phyloP scores from a whole-genome alignment of 2,797 vertebrate species.

The Sebastes diaconus region DNA sequence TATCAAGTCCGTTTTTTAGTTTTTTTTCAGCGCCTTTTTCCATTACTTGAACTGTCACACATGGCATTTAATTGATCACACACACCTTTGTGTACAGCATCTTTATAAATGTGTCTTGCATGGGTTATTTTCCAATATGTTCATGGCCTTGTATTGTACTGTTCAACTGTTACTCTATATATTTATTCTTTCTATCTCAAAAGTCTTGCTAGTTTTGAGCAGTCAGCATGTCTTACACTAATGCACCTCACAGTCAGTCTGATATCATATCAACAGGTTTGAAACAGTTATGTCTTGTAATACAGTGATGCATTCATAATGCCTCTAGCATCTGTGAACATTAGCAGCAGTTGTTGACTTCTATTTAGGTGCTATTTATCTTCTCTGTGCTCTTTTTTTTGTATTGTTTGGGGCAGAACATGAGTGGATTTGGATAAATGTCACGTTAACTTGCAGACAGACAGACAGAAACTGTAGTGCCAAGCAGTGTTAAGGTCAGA shows the following conservation, averaged over 20 bases:
- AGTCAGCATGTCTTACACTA: constrained; percentile 69
- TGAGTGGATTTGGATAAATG: not conserved
- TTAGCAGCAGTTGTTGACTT: constrained; percentile 54
- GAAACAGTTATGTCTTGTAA: constrained; percentile 58
- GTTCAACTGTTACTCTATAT: constrained; percentile 66
- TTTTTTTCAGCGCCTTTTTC: constrained; percentile 38
- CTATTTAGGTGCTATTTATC: constrained; percentile 74
- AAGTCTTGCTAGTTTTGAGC: constrained; percentile 61
- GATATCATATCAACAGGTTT: constrained; percentile 60
- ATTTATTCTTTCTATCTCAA: constrained; percentile 68
- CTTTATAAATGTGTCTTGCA: constrained; percentile 73
- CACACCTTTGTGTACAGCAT: constrained; percentile 67
- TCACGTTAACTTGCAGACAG: not conserved
- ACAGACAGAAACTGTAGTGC: constrained; percentile 35
- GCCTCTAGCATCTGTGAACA: constrained; percentile 59
- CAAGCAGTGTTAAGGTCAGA: constrained; percentile 39
- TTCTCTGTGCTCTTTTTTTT: constrained; percentile 51
- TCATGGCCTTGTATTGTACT: constrained; percentile 75
- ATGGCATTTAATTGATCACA: constrained; percentile 54
- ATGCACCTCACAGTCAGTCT: constrained; percentile 53
- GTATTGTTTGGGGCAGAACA: constrained; percentile 20
- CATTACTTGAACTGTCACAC: constrained; percentile 71
- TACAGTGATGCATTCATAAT: constrained; percentile 56
- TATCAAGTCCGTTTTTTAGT: constrained; percentile 7
- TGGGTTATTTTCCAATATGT: constrained; percentile 68